Evolutionary conservation across 1,140 invertebrate species (phyloP), one percentile per base, ranked within the genome.

Genomic region (Lepidotrigona ventralis): DNA sequence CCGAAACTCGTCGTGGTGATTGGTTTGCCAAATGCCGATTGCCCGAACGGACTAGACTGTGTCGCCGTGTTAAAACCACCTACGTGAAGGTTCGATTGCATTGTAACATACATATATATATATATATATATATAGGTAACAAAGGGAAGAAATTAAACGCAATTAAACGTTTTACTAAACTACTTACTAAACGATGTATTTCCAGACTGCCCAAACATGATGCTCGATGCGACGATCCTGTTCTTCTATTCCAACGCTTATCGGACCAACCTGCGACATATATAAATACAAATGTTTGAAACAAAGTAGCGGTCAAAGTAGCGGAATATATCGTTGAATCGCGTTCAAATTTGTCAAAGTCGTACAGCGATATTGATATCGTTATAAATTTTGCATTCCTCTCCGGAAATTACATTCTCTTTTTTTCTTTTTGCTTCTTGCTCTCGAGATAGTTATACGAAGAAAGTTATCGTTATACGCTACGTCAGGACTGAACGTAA

Each of bases 11-110:
- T 94, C 21, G 94, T 94, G 17, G 94, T 90, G 84, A 93, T 93
- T 23, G 94, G 93, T 89, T 95, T 95, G 9, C 94, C 94, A 91
- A 95, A 95, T 19, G 94, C 91, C 17, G 94, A 94, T 78, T 94
- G 93, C 9, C 94, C 94, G 89, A 95, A 95, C 1, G 94, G 94
- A 88, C 91, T 94, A 68, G 87, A 93, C 81, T 93, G 93, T 0
- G 92, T 89, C 9, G 91, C 81, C 69, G 92, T 81, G 74, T 91
- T 93, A 80, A 94, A 94, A 73, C 90, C 92, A 87, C 81, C 86
- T 91, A 39, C 23, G n/a, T n/a, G 68, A 68, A 64, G 19, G 39
- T 46, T 46, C 2, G 2, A 9, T 46, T 15, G 19, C 39, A 70
- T 71, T 71, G 68, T 53, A 46, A 64, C 71, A 46, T 75, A n/a